Conservation (phyloP, 1,140 invertebrate genomes). For the Caerostris darwini region DNA sequence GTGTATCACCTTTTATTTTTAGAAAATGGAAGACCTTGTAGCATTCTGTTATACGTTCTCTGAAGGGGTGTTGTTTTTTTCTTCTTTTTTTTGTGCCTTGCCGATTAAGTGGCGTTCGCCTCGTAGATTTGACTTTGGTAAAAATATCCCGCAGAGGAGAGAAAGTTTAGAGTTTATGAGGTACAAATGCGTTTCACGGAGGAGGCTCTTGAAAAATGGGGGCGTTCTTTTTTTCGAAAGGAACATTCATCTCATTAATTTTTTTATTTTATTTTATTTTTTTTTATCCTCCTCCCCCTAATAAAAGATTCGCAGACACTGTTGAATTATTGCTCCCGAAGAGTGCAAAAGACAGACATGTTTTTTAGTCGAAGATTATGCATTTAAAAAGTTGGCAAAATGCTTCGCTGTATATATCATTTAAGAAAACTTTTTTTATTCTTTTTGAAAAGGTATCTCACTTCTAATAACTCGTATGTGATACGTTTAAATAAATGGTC, state of each 20-base stretch:
- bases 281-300: not conserved
- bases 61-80: not conserved
- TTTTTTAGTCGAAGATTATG: not conserved
- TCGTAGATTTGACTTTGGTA: not conserved
- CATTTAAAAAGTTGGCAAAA: not conserved
- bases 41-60: not conserved
- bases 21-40: conserved; percentile 23
- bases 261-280: not conserved
- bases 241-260: not conserved
- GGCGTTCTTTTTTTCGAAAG: not conserved
- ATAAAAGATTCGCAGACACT: not conserved
- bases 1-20: not conserved
- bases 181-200: conserved; percentile 10
- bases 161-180: conserved; percentile 34
- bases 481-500: not conserved
- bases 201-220: not conserved
- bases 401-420: not conserved
- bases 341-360: not conserved
- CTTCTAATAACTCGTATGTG: not conserved
- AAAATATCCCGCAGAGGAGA: not conserved
- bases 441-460: not conserved
- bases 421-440: not conserved
- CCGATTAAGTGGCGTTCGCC: not conserved
- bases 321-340: not conserved
- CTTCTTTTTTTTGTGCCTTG: not conserved